Base-by-base conservation (phyloP, 2,797 vertebrate species). In the Liparis tanakae region DNA sequence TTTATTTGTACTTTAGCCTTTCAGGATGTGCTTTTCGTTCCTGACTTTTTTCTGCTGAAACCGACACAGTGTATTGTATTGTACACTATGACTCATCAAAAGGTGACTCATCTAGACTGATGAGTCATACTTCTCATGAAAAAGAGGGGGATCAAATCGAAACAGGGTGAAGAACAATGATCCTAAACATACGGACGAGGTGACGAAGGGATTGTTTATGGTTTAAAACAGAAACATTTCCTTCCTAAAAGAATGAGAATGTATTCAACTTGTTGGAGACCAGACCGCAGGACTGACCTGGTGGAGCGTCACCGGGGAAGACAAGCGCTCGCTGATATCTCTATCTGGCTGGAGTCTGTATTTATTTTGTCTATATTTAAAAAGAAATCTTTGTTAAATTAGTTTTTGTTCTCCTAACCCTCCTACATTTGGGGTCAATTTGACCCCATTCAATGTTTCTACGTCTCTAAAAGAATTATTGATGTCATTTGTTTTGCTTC, bases 1-100 rank as follows among this genome's bases (percentile, higher is more conserved):
- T 12, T 43, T 50, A 22, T 3, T 37, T 33, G 12, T 34, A 7
- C 1, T 70, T 33, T 5, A 33, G 17, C 62, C 39, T 53, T 58
- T 18, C 3, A 33, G 14, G 3, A 66, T 6, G 2, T 18, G 12
- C 22, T n/a, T n/a, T 30, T 17, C 14, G 37, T 51, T 58, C 30
- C 8, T 33, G 30, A 22, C 36, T 22, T 36, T 5, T 15, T 20
- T 25, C 3, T 44, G n/a, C n/a, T 66, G 12, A 43, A 14, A 56
- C 22, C 63, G 25, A 46, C 3, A 48, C 17, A 7, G 14, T 36
- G 58, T 1, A 12, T 59, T 36, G 58, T 1, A 12, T 59, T 54
- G 33, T 44, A 25, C 39, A 50, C 15, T 58, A n/a, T 67, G 63
- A 61, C 67, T 75, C 51, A 76, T 62, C 33, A 7, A 41, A 12